These are phyloP conservation scores for Pygocentrus nattereri DNA, from an alignment of 2,797 vertebrate genomes.

Conservation along the genomic window DNA sequence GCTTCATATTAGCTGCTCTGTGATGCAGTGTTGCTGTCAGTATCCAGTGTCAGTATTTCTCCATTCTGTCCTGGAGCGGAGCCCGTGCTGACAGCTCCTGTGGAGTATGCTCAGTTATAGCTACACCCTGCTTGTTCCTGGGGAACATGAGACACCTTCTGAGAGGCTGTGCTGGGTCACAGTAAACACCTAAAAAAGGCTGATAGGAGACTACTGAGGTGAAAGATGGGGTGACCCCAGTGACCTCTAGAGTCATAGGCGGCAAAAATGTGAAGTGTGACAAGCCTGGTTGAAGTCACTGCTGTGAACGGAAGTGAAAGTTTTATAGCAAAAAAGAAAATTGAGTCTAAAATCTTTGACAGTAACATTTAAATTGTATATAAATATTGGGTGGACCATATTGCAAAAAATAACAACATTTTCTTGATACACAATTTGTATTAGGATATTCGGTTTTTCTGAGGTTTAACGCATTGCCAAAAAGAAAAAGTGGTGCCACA, in stretches of 20 bases:
- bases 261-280: neutral
- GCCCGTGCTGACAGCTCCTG: conserved; percentile 14
- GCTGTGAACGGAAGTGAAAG: neutral
- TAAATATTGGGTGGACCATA: too few species aligned
- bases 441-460: too few species aligned
- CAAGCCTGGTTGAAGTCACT: neutral
- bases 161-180: neutral
- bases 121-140: neutral
- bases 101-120: conserved; percentile 9
- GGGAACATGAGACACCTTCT: neutral
- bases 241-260: neutral
- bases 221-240: neutral
- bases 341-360: too few species aligned
- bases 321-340: neutral
- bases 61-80: neutral
- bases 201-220: neutral
- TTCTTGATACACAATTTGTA: too few species aligned
- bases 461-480: too few species aligned
- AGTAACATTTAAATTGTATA: too few species aligned
- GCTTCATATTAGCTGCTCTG: conserved; percentile 10
- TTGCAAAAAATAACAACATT: too few species aligned
- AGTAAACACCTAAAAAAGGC: neutral
- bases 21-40: conserved; percentile 1
- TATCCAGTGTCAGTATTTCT: conserved; percentile 23
- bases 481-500: too few species aligned